Evolutionary conservation across 2,888 invertebrate species (phyloP).

Genomic region (Tanytarsus gracilentus): DNA sequence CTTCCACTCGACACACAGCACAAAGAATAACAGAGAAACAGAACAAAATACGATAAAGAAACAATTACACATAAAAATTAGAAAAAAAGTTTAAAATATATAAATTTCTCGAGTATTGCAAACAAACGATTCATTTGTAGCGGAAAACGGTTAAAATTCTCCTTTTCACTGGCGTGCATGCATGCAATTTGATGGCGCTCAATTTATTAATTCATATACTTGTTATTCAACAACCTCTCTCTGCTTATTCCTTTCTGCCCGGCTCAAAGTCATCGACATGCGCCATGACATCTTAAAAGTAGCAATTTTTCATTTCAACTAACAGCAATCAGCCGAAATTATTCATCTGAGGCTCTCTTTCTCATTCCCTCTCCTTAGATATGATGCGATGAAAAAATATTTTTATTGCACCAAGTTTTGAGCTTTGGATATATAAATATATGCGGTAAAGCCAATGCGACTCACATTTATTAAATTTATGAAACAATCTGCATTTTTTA

Average conservation of each 20-base stretch:
- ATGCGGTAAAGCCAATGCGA: background rate
- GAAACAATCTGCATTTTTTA: slow-evolving; percentile 10
- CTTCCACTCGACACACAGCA: background rate
- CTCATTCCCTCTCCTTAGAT: background rate
- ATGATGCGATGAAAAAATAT: background rate
- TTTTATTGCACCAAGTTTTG: no score
- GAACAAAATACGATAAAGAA: background rate
- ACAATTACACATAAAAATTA: background rate
- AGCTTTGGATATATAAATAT: no score
- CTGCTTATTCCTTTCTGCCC: background rate
- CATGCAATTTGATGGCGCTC: background rate
- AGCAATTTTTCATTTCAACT: slow-evolving; percentile 2
- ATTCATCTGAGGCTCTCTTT: background rate
- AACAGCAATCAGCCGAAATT: background rate
- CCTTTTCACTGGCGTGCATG: no score
- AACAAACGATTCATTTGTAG: background rate
- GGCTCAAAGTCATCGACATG: background rate
- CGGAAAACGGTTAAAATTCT: no score
- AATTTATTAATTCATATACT: background rate
- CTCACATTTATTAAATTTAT: background rate
- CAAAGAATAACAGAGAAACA: background rate
- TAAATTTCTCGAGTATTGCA: background rate
- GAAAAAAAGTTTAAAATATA: background rate
- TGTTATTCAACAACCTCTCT: background rate
- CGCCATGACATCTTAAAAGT: slow-evolving; percentile 7